Conservation (phyloP, 1,140 invertebrate genomes). For the Pygmarrhopalites habei region DNA sequence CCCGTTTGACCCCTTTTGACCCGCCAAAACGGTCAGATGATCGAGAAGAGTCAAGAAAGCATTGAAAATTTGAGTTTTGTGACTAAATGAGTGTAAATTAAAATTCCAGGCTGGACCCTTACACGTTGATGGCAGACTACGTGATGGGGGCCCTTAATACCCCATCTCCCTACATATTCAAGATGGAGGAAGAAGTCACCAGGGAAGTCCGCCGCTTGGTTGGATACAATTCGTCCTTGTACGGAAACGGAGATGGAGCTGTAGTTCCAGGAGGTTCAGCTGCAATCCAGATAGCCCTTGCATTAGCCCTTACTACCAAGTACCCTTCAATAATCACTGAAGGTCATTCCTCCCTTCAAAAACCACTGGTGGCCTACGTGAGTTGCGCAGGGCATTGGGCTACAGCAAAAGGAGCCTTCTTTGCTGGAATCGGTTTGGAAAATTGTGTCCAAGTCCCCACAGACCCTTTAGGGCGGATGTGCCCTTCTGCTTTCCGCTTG, state of each 20-base stretch:
- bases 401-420: slow-evolving; percentile 15
- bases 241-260: slow-evolving; percentile 6
- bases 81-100: background rate
- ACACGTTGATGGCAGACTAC: slow-evolving; percentile 16
- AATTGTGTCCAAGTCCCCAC: no score
- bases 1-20: background rate
- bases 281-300: slow-evolving; percentile 8
- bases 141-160: background rate
- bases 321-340: slow-evolving; percentile 1
- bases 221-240: slow-evolving; percentile 4
- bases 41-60: background rate
- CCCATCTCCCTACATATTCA: slow-evolving; percentile 3
- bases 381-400: slow-evolving; percentile 1
- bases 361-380: slow-evolving; percentile 9
- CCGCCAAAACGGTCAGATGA: background rate
- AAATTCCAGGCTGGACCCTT: slow-evolving; percentile 29
- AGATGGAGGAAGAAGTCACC: slow-evolving; percentile 17
- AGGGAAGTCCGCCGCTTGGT: background rate
- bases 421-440: slow-evolving; percentile 21
- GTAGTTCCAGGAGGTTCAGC: slow-evolving; percentile 13
- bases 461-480: slow-evolving; percentile 19
- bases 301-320: background rate
- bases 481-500: background rate
- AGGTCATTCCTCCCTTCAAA: background rate
- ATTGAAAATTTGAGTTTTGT: background rate